Evolutionary conservation across 2,113 vertebrate species (phyloP).

Genomic region (Lonchura striata): DNA sequence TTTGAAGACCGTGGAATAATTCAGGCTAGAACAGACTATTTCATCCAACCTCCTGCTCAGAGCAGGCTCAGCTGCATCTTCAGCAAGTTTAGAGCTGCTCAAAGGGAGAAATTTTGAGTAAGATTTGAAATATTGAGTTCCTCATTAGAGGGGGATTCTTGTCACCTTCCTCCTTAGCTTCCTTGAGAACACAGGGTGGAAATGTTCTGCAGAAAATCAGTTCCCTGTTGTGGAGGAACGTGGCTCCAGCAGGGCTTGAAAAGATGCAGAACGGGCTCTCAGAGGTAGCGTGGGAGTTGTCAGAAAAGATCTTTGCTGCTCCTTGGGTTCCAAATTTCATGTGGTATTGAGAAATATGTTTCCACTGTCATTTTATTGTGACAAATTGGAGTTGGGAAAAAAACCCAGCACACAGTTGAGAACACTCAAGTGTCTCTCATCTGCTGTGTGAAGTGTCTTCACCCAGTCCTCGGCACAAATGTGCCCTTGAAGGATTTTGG

Average conservation of each 20-base stretch:
- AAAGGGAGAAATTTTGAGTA: not conserved
- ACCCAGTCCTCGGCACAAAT: not conserved
- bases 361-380: not conserved
- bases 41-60: not conserved
- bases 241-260: not conserved
- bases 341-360: conserved; percentile 4
- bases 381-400: not conserved
- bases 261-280: not conserved
- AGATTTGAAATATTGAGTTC: not conserved
- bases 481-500: not conserved
- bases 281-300: not conserved
- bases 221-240: not conserved
- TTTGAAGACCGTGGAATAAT: fast-evolving
- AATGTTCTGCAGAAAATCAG: not conserved
- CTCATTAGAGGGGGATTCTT: not conserved
- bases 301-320: not conserved
- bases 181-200: not conserved
- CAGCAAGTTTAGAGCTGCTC: not conserved
- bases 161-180: not conserved
- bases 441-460: not conserved
- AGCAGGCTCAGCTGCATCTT: not conserved
- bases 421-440: not conserved
- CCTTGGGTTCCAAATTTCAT: not conserved
- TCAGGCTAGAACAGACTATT: not conserved
- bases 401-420: not conserved